Base-by-base conservation (phyloP, 2,113 vertebrate genomes). In the Phrynosoma platyrhinos region DNA sequence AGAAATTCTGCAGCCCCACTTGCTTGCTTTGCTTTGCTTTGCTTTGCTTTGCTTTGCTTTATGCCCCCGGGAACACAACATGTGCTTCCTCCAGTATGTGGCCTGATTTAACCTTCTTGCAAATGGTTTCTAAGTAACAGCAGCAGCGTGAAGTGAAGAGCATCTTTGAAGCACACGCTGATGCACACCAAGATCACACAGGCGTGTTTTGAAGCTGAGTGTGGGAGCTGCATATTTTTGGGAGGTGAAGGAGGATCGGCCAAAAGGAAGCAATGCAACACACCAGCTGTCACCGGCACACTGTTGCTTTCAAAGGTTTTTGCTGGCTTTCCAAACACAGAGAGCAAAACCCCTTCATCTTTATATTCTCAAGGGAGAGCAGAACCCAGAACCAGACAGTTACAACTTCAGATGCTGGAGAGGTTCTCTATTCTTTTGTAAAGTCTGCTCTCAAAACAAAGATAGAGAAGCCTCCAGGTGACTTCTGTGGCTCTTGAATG, bases 111-210 rank as follows among this genome's bases (percentile, higher is more conserved):
- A 96, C 95, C 95, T 95, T 82, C 0, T 88, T 82, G 85, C 85
- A 42, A 92, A 91, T 23, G 87, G 95, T 93, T 96, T 89, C 93
- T 88, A 93, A 91, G 95, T 93, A 94, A 94, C 94, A 84, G 94
- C 85, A 1, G 88, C 25, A 71, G 72, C 85, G 0, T 16, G 90
- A 0, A 87, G 89, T 32, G 36, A 92, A 85, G 91, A 83, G 89
- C 90, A 89, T 91, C 93, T 82, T 92, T 47, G 88, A 89, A 82
- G 90, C 89, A 83, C 88, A 94, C 96, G 13, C 58, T 94, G 94
- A 95, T 3, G 16, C 32, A 9, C 16, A 8, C 95, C 81, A 1
- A 93, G 95, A 95, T 95, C 96, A 95, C 96, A 96, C 96, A 95
- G 96, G 96, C 96, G 94, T 95, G 13, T 62, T 81, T 83, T n/a